Evolutionary conservation across 1,140 invertebrate species (phyloP), one percentile per base, ranked within the genome.

Genomic region (Trachymyrmex cornetzi): DNA sequence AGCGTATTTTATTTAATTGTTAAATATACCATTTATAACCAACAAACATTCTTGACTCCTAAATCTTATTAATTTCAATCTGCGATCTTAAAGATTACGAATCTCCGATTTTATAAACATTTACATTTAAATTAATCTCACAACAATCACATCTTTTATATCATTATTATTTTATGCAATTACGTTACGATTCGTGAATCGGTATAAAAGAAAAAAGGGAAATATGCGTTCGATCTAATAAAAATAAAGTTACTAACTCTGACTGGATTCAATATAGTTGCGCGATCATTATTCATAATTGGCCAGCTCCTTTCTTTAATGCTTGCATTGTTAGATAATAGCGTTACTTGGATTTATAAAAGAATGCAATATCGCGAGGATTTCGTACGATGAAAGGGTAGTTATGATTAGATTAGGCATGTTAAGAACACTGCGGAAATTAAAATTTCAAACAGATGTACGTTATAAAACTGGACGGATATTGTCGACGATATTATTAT

Each of bases 251-350:
- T 14, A 59, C 30, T 61, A 75, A 24, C 55, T 59, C 34, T 24
- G 53, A 5, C 7, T 75, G 30, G 22, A 75, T 75, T 75, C 55
- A 59, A 61, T 59, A 38, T 61, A 59, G 34, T 75, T 75, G 72
- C 72, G 55, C 55, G 34, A 74, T 74, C 72, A 75, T 75, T 75
- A 75, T 75, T 61, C 72, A 59, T 75, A 59, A 75, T 75, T 75
- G 55, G 55, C 53, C 72, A 61, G 55, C 7, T 75, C 30, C 55
- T 75, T 75, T 75, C 30, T 75, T 75, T 75, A 75, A 75, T 75
- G 34, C 55, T 16, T 34, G 34, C 14, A 75, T 59, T 75, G 72
- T 59, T 61, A 38, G 55, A 44, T 34, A 74, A 74, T 44, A 75
- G 72, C 34, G 55, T 75, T 75, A 16, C 55, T 59, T 30, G n/a